Evolutionary conservation across 2,888 invertebrate species (phyloP).

Genomic region (Drymonia ruficornis): DNA sequence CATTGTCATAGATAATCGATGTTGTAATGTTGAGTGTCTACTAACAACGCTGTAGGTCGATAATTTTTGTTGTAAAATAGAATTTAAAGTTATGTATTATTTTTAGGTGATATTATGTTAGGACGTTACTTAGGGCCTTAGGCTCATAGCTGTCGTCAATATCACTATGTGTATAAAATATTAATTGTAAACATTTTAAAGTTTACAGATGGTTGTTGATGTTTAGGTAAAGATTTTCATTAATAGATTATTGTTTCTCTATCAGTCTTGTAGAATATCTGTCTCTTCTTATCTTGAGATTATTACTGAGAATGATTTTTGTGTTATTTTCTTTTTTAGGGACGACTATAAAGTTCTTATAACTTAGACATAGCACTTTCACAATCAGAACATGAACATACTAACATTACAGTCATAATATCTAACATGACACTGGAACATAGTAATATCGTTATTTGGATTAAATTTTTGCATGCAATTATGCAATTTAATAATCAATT

Average conservation of each 20-base stretch:
- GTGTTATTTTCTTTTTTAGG: conserved; percentile 37
- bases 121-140: conserved; percentile 69
- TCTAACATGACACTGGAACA: conserved; percentile 59
- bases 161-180: conserved; percentile 56
- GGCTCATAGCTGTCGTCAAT: conserved; percentile 63
- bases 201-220: conserved; percentile 83
- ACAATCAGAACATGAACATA: conserved; percentile 68
- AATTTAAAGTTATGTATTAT: conserved; percentile 42
- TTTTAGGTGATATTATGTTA: conserved; percentile 60
- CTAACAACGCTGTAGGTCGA: conserved; percentile 44
- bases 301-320: conserved; percentile 66
- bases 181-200: conserved; percentile 73
- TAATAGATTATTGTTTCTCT: conserved; percentile 58
- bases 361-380: conserved; percentile 62
- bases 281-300: conserved; percentile 51
- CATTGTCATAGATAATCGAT: conserved; percentile 77
- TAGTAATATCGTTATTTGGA: conserved; percentile 43
- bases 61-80: conserved; percentile 46
- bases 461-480: conserved; percentile 47
- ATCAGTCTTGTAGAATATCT: conserved; percentile 42
- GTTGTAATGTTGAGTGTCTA: conserved; percentile 68
- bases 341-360: conserved; percentile 43
- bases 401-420: conserved; percentile 64
- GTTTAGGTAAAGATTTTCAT: conserved; percentile 76
- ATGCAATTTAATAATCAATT: conserved; percentile 13